Evolutionary conservation across 2,888 invertebrate genomes (phyloP).

Genomic region (Meiosimyza platycephala): DNA sequence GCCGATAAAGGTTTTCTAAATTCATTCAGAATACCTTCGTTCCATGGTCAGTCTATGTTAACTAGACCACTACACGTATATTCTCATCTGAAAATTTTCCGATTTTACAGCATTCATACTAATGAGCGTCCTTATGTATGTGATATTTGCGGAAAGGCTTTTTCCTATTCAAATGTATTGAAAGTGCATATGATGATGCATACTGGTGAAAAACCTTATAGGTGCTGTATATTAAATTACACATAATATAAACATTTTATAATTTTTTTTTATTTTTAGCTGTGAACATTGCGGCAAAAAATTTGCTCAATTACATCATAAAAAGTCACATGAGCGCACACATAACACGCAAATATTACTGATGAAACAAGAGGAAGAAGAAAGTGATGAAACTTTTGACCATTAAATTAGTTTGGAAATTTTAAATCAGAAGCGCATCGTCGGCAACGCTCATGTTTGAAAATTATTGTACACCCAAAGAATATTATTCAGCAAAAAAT

Average conservation of each 20-base stretch:
- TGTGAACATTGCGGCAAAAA: slow-evolving; percentile 55
- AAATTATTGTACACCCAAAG: no score
- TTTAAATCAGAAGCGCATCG: no score
- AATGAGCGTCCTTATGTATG: slow-evolving; percentile 62
- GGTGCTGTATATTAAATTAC: slow-evolving; percentile 39
- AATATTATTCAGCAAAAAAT: no score
- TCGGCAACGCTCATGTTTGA: no score
- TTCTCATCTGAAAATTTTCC: background rate
- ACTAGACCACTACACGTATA: no score
- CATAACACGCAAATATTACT: background rate
- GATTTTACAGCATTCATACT: slow-evolving; percentile 57
- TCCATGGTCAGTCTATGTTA: no score
- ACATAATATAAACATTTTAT: background rate
- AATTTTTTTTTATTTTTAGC: slow-evolving; percentile 41
- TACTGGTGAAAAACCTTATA: slow-evolving; percentile 62
- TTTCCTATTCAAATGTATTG: slow-evolving; percentile 59
- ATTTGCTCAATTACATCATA: slow-evolving; percentile 61
- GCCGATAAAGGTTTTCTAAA: no score
- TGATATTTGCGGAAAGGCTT: slow-evolving; percentile 55
- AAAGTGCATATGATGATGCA: slow-evolving; percentile 60
- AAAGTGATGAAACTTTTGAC: background rate
- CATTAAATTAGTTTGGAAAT: no score
- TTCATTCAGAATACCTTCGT: no score
- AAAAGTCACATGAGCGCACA: slow-evolving; percentile 57
- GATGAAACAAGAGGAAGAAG: background rate